Evolutionary conservation across 2,113 vertebrate species (phyloP).

Genomic region (Erythrocercus mccallii): DNA sequence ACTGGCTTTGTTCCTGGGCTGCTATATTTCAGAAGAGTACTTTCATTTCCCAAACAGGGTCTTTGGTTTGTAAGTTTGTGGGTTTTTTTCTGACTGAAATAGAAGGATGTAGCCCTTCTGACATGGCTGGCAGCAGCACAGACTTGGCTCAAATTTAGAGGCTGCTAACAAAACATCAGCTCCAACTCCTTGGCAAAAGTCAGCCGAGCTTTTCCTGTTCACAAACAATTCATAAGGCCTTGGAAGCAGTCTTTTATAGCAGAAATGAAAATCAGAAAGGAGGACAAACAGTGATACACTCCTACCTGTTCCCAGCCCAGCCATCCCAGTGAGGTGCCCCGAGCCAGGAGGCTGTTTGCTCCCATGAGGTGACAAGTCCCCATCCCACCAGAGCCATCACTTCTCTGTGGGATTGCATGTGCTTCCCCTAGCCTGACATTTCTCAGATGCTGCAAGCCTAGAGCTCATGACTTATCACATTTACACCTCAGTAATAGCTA

Average conservation of each 20-base stretch:
- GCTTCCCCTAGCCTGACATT: neutral
- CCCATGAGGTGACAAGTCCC: neutral
- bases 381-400: fast-evolving
- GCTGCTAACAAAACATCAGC: neutral
- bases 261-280: neutral
- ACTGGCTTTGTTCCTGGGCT: neutral
- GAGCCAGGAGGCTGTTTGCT: neutral
- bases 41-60: neutral
- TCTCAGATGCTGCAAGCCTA: neutral
- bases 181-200: neutral
- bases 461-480: neutral
- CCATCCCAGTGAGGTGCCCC: fast-evolving
- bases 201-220: neutral
- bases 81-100: neutral
- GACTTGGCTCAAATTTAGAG: neutral
- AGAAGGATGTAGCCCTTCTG: neutral
- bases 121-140: neutral
- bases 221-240: neutral
- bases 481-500: neutral
- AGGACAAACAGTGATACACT: neutral
- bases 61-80: neutral
- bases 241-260: neutral
- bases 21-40: neutral
- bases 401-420: neutral
- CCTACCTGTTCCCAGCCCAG: neutral